Evolutionary conservation across 2,888 invertebrate genomes (phyloP).

Genomic region (Aproaerema taeniolella): DNA sequence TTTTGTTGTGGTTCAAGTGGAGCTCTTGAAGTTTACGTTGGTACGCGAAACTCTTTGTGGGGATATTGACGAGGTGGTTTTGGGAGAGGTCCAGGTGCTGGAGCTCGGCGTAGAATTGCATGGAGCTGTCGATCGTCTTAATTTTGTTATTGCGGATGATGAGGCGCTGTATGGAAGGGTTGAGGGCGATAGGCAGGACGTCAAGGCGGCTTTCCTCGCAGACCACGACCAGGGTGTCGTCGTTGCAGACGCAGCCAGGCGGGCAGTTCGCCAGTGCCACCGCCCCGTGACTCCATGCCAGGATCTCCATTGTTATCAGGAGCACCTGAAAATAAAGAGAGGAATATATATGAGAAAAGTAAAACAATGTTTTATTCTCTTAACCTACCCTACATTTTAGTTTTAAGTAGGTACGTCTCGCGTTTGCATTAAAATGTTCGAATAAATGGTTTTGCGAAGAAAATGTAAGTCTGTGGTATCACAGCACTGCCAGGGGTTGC

Average conservation of each 20-base stretch:
- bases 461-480: too few species aligned
- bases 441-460: conserved; percentile 3
- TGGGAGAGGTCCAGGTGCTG: conserved; percentile 90
- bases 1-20: conserved; percentile 90
- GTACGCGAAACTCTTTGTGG: conserved; percentile 85
- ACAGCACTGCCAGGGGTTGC: too few species aligned
- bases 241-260: conserved; percentile 92
- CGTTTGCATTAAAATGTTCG: too few species aligned
- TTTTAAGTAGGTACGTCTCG: too few species aligned
- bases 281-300: conserved; percentile 61
- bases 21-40: conserved; percentile 90
- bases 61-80: conserved; percentile 90
- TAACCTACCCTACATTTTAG: too few species aligned
- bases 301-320: conserved; percentile 51
- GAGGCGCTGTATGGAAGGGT: conserved; percentile 92
- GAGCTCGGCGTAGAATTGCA: conserved; percentile 92
- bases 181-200: conserved; percentile 92
- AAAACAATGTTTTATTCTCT: too few species aligned
- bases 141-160: conserved; percentile 91
- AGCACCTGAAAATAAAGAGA: conserved; percentile 53
- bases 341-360: conserved; percentile 16
- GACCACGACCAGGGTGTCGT: conserved; percentile 90
- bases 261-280: conserved; percentile 88
- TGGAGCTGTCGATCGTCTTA: conserved; percentile 91
- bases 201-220: conserved; percentile 92